Base-by-base conservation (phyloP, 2,888 invertebrate genomes). In the Limnephilus marmoratus region DNA sequence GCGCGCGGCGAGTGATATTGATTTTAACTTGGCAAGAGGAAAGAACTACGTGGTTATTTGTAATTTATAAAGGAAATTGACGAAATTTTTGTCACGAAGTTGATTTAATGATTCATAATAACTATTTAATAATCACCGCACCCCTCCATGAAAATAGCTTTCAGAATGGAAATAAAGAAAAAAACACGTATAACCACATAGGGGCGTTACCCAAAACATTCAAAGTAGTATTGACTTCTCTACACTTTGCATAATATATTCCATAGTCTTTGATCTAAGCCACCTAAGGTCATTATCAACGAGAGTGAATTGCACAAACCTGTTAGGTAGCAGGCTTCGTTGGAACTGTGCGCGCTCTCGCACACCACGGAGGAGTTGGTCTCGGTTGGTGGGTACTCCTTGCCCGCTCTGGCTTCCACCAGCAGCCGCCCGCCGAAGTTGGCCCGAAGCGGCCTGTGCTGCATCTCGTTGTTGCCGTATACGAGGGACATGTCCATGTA, bases 401-500 rank as follows among this genome's bases (percentile, higher is more conserved):
- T 96, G 0, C 97, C 97, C 86, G 96, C 95, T 87, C 97, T 96
- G 81, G 97, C 95, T 18, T 97, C 96, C 0, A 97, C 97, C 80
- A 95, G 95, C 94, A 98, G 95, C 29, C 97, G 96, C 0, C 98
- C 98, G 0, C 97, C 97, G 83, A 96, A 95, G 94, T 97, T 97
- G 13, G 97, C 96, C 12, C 98, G 96, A 34, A 98, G 95, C 41
- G 97, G 97, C 13, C 96, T 96, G 29, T 97, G 97, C 93, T 97
- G 97, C 81, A 96, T 95, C 24, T 96, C 96, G 4, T 96, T 97
- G 93, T 97, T 98, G 1, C 98, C 98, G 94, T 98, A 99, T 1
- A 98, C 97, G 68, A 98, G 95, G 0, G 98, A 98, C 5, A 97
- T 96, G 94, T 98, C 98, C 96, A 98, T 95, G 95, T 95, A 98